These are phyloP conservation scores for Kobus ellipsiprymnus DNA, from an alignment of 2,113 vertebrate species.

Conservation along the genomic window DNA sequence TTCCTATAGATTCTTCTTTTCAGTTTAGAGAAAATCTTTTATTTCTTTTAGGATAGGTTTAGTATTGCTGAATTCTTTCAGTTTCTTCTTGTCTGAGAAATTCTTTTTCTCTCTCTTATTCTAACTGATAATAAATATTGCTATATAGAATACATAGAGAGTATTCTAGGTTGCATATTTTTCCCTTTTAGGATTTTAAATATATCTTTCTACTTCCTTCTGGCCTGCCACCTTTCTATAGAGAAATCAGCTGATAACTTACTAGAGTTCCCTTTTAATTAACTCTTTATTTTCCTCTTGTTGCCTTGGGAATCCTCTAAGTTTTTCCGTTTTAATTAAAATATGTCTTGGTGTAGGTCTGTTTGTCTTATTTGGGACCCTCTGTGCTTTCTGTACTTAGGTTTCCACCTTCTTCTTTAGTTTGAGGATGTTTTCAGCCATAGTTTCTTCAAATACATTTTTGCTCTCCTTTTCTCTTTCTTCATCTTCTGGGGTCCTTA, in stretches of 20 bases:
- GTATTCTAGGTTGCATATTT: neutral
- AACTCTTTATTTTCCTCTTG: neutral
- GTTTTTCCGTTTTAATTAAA: neutral
- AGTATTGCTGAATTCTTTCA: neutral
- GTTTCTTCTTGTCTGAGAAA: neutral
- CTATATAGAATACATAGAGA: neutral
- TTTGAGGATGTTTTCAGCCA: neutral
- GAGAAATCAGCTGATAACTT: neutral
- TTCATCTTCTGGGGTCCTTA: neutral
- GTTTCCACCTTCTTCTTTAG: neutral
- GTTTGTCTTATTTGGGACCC: neutral
- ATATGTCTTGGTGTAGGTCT: neutral
- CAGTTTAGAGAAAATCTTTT: neutral
- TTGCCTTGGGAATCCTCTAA: neutral
- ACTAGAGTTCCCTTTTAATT: neutral
- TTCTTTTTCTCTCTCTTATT: neutral
- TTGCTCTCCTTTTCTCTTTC: neutral
- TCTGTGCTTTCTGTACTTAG: neutral
- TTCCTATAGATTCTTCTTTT: neutral
- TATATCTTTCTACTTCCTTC: neutral
- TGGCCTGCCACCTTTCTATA: neutral
- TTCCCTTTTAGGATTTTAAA: neutral
- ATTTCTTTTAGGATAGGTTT: neutral
- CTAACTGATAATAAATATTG: neutral
- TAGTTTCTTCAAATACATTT: neutral